Base-by-base conservation (phyloP, 35 echinoderm and acorn worm genomes). In the Amphiura filiformis region DNA sequence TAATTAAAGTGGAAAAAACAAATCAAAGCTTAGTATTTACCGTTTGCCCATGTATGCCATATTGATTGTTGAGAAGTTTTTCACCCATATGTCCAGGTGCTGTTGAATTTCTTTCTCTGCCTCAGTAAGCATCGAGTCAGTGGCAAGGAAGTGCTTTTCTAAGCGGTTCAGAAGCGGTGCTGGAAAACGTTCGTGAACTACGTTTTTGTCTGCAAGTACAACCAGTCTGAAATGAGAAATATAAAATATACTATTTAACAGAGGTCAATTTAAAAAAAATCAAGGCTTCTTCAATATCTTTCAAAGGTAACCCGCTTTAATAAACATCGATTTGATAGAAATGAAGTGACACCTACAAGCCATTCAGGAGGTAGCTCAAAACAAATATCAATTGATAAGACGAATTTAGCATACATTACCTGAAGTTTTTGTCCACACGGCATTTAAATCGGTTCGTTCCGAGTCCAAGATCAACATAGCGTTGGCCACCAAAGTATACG, bases 111-210 rank as follows among this genome's bases (percentile, higher is more conserved):
- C 28, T 26, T 76, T 28, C 57, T 86, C 56, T 13, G 47, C 83
- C 1, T 85, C 31, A 20, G 44, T 85, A 44, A 85, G 37, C 83
- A 85, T 85, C 0, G 83, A 76, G 37, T 33, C 37, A 40, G 75
- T 86, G 34, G 84, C 84, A 18, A 86, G 39, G 61, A 86, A 86
- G 32, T 86, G 84, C 37, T 86, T 86, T 39, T 86, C 84, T 1
- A 85, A 52, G 31, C 83, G 83, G 35, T 85, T 85, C 35, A 85
- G 31, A 1, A 85, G 83, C 23, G 83, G 84, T 17, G 75, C 41
- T 39, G 84, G 84, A 36, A 85, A 85, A 34, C 83, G 11, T 57
- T 64, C 47, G 17, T 65, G 32, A 65, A 85, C 83, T 0, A 76
- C 84, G 4, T 76, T 39, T 35, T 86, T 86, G 84, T 86, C 84